Conservation (phyloP, 2,888 invertebrate genomes). For the Creontiades dilutus region DNA sequence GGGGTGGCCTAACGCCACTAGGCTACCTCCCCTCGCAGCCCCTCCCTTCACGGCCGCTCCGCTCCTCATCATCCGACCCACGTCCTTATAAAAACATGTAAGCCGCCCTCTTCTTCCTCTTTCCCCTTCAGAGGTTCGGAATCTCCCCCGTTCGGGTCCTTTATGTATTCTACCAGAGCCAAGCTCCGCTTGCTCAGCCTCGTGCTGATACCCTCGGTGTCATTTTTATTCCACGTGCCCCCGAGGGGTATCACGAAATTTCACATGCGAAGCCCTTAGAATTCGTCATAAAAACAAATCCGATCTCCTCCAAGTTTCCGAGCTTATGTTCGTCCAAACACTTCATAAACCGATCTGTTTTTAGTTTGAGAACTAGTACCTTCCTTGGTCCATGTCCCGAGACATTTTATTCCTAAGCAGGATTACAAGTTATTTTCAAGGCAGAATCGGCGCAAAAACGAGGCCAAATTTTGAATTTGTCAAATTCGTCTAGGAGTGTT, state of each 20-base stretch:
- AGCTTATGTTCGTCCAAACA: too few relatives aligned
- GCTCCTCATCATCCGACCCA: neutral
- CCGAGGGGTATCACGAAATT: neutral
- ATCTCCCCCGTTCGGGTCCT: neutral
- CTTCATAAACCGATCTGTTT: too few relatives aligned
- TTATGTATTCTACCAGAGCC: neutral
- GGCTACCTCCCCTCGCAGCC: neutral
- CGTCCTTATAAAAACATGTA: conserved; percentile 25
- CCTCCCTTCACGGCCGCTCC: too few relatives aligned
- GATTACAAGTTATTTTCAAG: too few relatives aligned
- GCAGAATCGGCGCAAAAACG: too few relatives aligned
- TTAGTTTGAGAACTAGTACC: too few relatives aligned
- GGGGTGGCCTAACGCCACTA: too few relatives aligned
- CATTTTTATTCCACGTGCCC: neutral
- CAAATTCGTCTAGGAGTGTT: too few relatives aligned
- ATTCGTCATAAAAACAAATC: neutral
- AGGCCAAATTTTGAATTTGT: too few relatives aligned
- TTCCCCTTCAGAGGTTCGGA: neutral
- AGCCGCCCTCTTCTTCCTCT: neutral
- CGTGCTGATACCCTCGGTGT: neutral
- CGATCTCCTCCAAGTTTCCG: too few relatives aligned
- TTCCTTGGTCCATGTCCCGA: too few relatives aligned
- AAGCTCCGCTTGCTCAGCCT: neutral
- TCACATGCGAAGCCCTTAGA: neutral
- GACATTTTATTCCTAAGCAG: too few relatives aligned